Conservation (phyloP, 2,888 invertebrate genomes). For the Hirtodrosophila histrioides region DNA sequence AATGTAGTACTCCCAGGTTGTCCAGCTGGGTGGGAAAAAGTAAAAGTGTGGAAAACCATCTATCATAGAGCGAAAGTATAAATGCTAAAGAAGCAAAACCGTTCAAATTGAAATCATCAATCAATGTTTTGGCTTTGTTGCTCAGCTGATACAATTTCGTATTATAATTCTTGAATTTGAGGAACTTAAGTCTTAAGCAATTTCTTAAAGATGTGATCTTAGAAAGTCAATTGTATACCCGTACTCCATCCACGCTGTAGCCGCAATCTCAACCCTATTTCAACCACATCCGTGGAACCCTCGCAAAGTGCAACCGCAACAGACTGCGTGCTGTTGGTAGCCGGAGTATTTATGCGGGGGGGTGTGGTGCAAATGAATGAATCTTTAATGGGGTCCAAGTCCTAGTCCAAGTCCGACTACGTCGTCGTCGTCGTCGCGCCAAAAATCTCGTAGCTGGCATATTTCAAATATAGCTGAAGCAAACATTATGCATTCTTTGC, state of each 20-base stretch:
- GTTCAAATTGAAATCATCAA: slow-evolving; percentile 68
- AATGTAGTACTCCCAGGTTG: neutral
- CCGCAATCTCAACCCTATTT: slow-evolving; percentile 26
- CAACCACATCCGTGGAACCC: slow-evolving; percentile 59
- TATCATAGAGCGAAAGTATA: slow-evolving; percentile 49
- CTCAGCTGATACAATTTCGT: slow-evolving; percentile 19
- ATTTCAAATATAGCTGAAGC: slow-evolving; percentile 65
- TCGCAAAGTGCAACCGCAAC: slow-evolving; percentile 62
- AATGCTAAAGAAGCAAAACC: slow-evolving; percentile 17
- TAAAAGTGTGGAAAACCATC: slow-evolving; percentile 41
- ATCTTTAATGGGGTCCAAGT: slow-evolving; percentile 70
- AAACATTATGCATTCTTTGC: slow-evolving; percentile 77
- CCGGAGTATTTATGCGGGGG: slow-evolving; percentile 19
- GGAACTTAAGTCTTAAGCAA: slow-evolving; percentile 8
- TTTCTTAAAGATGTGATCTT: slow-evolving; percentile 11
- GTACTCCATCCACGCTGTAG: slow-evolving; percentile 3
- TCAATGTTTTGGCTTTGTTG: slow-evolving; percentile 39
- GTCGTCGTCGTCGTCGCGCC: slow-evolving; percentile 44
- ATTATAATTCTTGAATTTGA: neutral
- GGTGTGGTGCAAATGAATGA: slow-evolving; percentile 61
- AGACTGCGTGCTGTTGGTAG: slow-evolving; percentile 32
- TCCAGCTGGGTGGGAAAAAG: neutral
- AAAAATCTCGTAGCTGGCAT: slow-evolving; percentile 68
- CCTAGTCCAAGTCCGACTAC: slow-evolving; percentile 25
- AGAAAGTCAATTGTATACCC: slow-evolving; percentile 13